A percentile compares a stretch with the other conserved stretches of the same genome.
phyloP scores from a whole-genome alignment of 2,113 vertebrate genomes.

The Sceloporus undulatus region DNA sequence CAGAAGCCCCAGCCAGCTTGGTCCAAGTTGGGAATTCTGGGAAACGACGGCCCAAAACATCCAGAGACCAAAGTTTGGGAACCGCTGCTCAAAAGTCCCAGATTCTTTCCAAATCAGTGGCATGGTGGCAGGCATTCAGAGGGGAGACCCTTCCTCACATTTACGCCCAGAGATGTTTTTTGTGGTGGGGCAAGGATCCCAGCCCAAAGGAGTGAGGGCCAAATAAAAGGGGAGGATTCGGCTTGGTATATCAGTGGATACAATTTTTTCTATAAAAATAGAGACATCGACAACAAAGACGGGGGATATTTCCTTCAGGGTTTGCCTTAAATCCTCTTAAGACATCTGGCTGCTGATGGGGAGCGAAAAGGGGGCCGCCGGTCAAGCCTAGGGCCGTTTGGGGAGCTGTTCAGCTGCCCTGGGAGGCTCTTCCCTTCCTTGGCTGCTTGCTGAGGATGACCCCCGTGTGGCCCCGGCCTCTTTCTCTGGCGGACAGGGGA shows the following conservation, averaged over 20 bases:
- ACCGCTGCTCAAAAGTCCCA: too few species aligned
- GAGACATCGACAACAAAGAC: neutral
- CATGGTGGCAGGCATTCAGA: too few species aligned
- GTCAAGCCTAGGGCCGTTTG: rapidly evolving
- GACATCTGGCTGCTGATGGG: neutral
- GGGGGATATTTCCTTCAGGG: neutral
- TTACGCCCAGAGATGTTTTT: neutral
- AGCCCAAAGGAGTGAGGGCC: conserved; percentile 60
- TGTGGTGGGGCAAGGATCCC: neutral
- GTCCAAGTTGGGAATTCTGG: too few species aligned
- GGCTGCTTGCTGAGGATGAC: conserved; percentile 40
- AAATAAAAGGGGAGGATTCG: neutral
- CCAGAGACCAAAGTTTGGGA: too few species aligned
- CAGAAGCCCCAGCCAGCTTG: too few species aligned
- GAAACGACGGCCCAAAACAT: too few species aligned
- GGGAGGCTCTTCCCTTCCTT: conserved; percentile 57
- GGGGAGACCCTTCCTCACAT: too few species aligned
- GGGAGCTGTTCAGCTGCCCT: neutral
- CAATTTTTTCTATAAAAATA: conserved; percentile 52
- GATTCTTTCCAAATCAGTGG: too few species aligned
- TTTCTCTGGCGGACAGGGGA: conserved; percentile 55
- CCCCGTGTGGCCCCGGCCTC: neutral
- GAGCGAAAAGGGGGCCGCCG: neutral
- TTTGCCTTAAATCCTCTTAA: neutral
- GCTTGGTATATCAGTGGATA: conserved; percentile 11